Evolutionary conservation across 2,797 vertebrate species (phyloP).

Genomic region (Margarornis squamiger): DNA sequence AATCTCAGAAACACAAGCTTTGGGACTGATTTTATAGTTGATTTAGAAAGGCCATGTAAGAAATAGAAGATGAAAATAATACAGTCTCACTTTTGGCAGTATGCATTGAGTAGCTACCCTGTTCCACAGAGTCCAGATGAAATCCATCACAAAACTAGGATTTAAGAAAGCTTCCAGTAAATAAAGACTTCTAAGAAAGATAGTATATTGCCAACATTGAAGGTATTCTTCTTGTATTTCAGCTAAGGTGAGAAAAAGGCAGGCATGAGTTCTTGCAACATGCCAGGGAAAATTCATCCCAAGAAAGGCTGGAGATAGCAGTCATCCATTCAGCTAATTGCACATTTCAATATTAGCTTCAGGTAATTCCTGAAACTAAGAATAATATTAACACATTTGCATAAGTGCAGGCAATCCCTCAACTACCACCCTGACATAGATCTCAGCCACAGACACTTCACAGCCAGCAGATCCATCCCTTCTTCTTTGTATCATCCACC

Average conservation of each 20-base stretch:
- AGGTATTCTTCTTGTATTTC: not conserved
- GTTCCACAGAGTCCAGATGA: not conserved
- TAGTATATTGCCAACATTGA: not conserved
- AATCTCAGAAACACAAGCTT: not conserved
- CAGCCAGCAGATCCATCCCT: not conserved
- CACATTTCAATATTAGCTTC: not conserved
- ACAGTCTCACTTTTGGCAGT: not conserved
- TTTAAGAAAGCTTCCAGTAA: not conserved
- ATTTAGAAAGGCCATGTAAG: not conserved
- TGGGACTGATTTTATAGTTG: not conserved
- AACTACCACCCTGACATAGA: not conserved
- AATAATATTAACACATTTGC: not conserved
- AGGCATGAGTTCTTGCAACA: not conserved
- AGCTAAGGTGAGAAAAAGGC: not conserved
- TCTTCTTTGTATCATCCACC: fast-evolving
- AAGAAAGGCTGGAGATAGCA: not conserved
- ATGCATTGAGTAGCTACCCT: not conserved
- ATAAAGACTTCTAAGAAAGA: not conserved
- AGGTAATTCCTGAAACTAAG: not conserved
- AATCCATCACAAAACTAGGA: not conserved
- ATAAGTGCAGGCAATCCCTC: not conserved
- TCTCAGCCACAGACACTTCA: not conserved
- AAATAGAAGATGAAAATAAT: not conserved
- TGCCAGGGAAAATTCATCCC: not conserved
- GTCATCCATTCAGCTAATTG: not conserved